Evolutionary conservation across 2,797 vertebrate genomes (phyloP), one percentile per base, ranked within the genome.

Genomic region (Pogonophryne albipinna): DNA sequence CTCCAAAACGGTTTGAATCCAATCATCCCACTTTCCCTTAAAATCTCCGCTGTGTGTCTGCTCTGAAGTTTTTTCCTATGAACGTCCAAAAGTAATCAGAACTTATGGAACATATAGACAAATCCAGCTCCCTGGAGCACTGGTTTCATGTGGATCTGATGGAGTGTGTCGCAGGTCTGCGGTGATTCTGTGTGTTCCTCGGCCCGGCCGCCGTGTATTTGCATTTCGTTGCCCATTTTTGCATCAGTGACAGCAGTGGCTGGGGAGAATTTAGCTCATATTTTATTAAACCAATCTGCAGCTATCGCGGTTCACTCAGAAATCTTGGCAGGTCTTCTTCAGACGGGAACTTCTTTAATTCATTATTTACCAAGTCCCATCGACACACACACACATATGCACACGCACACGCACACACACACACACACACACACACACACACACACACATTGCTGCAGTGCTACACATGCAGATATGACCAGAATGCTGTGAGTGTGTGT

Each of bases 251-350:
- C 87, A 87, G 84, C 61, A 52, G 73, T 60, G 74, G 59, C 87
- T 78, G 50, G 84, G 80, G 80, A 85, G 77, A 84, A 84, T 91
- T 92, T 90, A 89, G 76, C 83, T 90, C 84, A 87, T 91, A 76
- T 88, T 90, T 93, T 91, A 88, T 92, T 87, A 80, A 93, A 87
- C 73, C 81, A 85, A 87, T 88, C 83, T 79, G 71, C 56, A 74
- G 82, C 85, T 80, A 79, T 87, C 34, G 74, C 78, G 74, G 80
- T 79, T 80, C 77, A 84, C 85, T 89, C 77, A 85, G 68, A 89
- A 83, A 83, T 7, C 78, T 86, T 84, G 86, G 79, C 84, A 88
- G 90, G 84, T 86, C 73, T 52, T 81, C 59, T 82, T 49, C 67
- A 90, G 86, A 85, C 76, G 79, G 71, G 71, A 62, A 72, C 69